Conservation (phyloP, 2,797 vertebrate species). For the Mastacembelus armatus region DNA sequence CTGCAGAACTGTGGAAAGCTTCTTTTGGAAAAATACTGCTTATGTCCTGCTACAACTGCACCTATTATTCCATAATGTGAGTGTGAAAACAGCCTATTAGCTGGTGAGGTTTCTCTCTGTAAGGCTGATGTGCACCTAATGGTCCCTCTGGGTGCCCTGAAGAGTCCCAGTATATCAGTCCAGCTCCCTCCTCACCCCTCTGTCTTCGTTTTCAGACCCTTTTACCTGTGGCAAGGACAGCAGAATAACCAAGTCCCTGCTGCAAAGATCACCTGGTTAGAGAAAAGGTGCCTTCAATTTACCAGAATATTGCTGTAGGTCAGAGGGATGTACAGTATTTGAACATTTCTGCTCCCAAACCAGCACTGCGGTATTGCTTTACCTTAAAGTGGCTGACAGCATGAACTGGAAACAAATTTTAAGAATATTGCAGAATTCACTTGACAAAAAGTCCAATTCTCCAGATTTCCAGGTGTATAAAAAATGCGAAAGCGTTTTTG, state of each 20-base stretch:
- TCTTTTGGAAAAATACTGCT: constrained; percentile 54
- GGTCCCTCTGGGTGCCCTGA: constrained; percentile 57
- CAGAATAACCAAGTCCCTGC: constrained; percentile 35
- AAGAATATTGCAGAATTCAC: too few relatives aligned
- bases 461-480: too few relatives aligned
- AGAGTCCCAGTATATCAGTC: constrained; percentile 51
- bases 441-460: too few relatives aligned
- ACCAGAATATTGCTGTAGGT: constrained; percentile 31
- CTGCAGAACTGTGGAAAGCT: constrained; percentile 15
- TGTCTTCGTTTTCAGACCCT: constrained; percentile 42
- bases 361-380: neutral
- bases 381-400: neutral
- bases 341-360: constrained; percentile 30
- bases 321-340: neutral
- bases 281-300: constrained; percentile 49
- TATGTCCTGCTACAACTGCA: constrained; percentile 45
- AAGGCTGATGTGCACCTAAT: constrained; percentile 62
- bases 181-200: constrained; percentile 31
- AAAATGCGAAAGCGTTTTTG: neutral
- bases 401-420: neutral
- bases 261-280: constrained; percentile 49
- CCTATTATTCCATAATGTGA: constrained; percentile 63
- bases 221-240: constrained; percentile 30
- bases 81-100: constrained; percentile 69
- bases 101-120: constrained; percentile 48